Conservation (phyloP, 92 coral and sea anemone species). For the Actinernus sp. region DNA sequence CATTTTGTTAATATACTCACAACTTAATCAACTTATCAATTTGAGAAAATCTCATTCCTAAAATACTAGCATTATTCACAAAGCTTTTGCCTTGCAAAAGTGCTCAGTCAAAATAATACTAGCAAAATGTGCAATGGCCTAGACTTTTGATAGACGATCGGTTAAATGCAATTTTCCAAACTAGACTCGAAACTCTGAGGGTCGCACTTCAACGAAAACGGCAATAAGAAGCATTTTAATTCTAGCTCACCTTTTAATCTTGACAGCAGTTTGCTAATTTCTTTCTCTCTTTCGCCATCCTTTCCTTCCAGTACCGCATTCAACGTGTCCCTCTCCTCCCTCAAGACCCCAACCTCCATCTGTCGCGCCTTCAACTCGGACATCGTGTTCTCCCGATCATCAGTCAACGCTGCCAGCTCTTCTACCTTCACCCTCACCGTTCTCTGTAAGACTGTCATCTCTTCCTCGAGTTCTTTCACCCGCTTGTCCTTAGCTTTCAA, state of each 20-base stretch:
- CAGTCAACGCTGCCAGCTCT: constrained; percentile 88
- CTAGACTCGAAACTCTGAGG: constrained; percentile 1
- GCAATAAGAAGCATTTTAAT: no score
- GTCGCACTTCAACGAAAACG: no score
- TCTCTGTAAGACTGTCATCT: constrained; percentile 6
- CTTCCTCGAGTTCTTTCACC: constrained; percentile 75
- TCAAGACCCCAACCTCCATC: constrained; percentile 74
- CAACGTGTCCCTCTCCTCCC: constrained; percentile 84
- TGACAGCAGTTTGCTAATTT: constrained; percentile 85
- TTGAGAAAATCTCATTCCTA: no score
- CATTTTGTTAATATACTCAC: no score
- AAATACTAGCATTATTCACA: no score
- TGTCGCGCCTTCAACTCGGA: constrained; percentile 84
- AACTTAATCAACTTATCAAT: no score
- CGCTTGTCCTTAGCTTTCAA: constrained; percentile 87
- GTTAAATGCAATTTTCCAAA: no score
- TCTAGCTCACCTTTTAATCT: constrained; percentile 84
- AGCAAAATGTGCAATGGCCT: no score
- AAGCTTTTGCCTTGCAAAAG: no score
- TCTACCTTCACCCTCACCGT: constrained; percentile 71
- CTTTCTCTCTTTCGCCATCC: constrained; percentile 90
- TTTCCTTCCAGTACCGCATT: constrained; percentile 86
- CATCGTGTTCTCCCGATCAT: constrained; percentile 75
- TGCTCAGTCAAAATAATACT: no score
- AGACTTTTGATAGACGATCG: no score